Evolutionary conservation across 1,140 invertebrate species (phyloP).

Genomic region (Rhagoletis pomonella): DNA sequence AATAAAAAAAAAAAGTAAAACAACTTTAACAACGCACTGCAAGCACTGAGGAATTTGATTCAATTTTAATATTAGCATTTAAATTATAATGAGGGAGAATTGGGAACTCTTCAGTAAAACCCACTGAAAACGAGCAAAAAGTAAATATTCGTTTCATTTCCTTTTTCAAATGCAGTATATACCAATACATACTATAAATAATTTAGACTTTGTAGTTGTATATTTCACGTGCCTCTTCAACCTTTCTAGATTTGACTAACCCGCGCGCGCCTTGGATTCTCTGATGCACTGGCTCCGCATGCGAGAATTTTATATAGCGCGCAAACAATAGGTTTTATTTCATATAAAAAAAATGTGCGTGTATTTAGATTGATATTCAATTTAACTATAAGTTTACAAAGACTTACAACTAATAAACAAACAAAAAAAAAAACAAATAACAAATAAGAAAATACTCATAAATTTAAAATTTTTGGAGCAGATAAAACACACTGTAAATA

Average conservation of each 20-base stretch:
- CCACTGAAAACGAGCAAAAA: neutral
- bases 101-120: neutral
- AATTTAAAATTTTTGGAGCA: neutral
- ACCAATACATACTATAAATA: no score
- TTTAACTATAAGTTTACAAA: conserved; percentile 18
- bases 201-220: conserved; percentile 10
- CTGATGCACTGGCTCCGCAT: conserved; percentile 23
- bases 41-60: conserved; percentile 75
- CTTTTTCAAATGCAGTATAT: neutral
- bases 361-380: neutral
- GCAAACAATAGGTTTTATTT: neutral
- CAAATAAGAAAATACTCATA: neutral
- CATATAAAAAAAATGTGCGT: neutral
- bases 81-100: conserved; percentile 2
- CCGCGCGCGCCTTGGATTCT: neutral
- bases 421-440: neutral
- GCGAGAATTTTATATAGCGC: neutral
- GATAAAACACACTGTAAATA: conserved; percentile 7
- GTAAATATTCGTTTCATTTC: neutral
- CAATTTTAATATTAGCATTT: conserved; percentile 67
- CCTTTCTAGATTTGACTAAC: neutral
- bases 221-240: conserved; percentile 39
- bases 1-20: conserved; percentile 37
- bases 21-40: conserved; percentile 66
- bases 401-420: neutral